These are phyloP conservation scores for Nymphalis c-album DNA, from an alignment of 2,888 invertebrate species.

Conservation along the genomic window DNA sequence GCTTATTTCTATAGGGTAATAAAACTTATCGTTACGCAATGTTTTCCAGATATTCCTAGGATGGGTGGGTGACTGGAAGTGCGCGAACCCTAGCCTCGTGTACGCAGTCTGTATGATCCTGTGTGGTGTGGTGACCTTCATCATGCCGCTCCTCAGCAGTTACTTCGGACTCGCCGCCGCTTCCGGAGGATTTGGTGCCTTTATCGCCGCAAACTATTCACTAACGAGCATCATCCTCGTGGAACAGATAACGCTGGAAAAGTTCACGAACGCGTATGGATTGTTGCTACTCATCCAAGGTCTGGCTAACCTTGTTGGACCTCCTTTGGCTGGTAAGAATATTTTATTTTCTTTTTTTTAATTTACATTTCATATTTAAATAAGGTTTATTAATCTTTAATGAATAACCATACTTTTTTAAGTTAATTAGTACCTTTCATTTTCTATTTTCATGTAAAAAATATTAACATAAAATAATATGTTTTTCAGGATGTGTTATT, in stretches of 20 bases:
- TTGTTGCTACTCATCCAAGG: conserved; percentile 93
- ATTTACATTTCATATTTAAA: no score
- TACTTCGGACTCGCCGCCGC: conserved; percentile 83
- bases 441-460: no score
- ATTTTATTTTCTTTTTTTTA: neutral
- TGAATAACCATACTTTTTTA: no score
- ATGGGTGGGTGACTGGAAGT: conserved; percentile 91
- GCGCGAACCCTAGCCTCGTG: conserved; percentile 88
- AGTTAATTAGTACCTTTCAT: no score
- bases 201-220: conserved; percentile 95
- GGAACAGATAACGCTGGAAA: conserved; percentile 92
- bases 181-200: conserved; percentile 92
- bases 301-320: conserved; percentile 93
- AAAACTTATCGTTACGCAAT: neutral
- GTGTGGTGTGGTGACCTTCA: conserved; percentile 85
- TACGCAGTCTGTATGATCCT: conserved; percentile 90
- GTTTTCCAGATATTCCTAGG: conserved; percentile 87
- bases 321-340: conserved; percentile 90
- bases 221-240: conserved; percentile 95
- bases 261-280: conserved; percentile 95
- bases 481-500: no score
- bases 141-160: conserved; percentile 83
- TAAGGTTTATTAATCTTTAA: no score
- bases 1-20: no score
- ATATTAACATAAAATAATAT: neutral